Evolutionary conservation across 2,113 vertebrate genomes (phyloP).

Genomic region (Pseudopipra pipra): DNA sequence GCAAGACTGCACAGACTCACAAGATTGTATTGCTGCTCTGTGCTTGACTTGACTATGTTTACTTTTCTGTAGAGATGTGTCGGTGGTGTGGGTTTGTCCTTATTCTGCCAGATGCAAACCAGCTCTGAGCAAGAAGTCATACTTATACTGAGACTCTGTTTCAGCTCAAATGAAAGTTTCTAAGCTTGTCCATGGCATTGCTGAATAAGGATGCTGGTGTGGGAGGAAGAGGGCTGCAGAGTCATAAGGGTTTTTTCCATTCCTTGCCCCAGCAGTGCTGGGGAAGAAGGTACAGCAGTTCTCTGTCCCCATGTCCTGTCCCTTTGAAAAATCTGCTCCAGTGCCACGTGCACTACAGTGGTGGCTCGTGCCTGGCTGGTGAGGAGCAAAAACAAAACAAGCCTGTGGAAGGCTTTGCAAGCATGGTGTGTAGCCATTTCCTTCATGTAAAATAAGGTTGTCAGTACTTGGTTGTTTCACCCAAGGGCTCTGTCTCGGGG

Average conservation of each 20-base stretch:
- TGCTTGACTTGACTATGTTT: not conserved
- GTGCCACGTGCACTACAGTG: not conserved
- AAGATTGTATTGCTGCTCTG: not conserved
- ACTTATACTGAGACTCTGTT: not conserved
- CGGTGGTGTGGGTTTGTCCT: not conserved
- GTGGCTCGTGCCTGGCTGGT: not conserved
- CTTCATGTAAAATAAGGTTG: not conserved
- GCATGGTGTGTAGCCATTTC: not conserved
- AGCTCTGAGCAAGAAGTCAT: not conserved
- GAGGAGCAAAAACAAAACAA: not conserved
- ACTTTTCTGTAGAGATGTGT: not conserved
- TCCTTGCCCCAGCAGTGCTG: not conserved
- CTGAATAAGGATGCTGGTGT: not conserved
- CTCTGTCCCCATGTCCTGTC: not conserved
- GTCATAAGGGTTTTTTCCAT: not conserved
- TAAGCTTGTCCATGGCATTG: not conserved
- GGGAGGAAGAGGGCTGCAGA: not conserved
- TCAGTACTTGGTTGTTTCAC: not conserved
- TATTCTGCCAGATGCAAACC: not conserved
- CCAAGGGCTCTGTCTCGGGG: not conserved
- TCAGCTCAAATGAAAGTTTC: not conserved
- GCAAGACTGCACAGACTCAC: not conserved
- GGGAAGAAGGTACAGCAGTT: not conserved
- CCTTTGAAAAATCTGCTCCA: not conserved
- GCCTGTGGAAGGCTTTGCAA: not conserved